Base-by-base conservation (phyloP, 2,797 vertebrate species). In the Pangasius mekongensis region DNA sequence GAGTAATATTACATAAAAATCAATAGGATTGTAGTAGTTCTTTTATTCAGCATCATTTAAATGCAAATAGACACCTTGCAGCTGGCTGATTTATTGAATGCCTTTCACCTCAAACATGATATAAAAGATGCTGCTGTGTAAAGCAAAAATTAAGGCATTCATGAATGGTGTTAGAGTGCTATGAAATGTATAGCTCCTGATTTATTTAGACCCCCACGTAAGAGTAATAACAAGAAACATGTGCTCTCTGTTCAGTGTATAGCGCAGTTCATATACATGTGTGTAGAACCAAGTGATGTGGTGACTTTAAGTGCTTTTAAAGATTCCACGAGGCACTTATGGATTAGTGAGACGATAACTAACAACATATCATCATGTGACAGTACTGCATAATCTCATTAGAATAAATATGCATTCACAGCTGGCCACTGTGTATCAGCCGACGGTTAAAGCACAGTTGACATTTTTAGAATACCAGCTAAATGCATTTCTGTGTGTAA, bases 51-150 rank as follows among this genome's bases (percentile, higher is more conserved):
- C 2, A 81, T 39, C 78, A 87, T 85, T 73, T 82, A 90, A 88
- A 87, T 82, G 88, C 90, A 89, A 89, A 88, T 77, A 3, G 54
- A 90, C 84, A 88, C 64, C 86, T 73, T 88, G 83, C 88, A 89
- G 80, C 84, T 85, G 82, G 64, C 78, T 87, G 84, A 91, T 88
- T 90, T 91, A 91, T 90, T 88, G 89, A 91, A 91, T 88, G 82
- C 74, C 87, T 91, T 85, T 89, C 89, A 90, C 86, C 89, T 88
- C 88, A 67, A 89, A 89, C 71, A 87, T 66, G 82, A 87, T 86
- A 77, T 84, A 58, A 88, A 86, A 87, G 47, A 86, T 33, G 69
- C 71, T 47, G 39, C 5, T n/a, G 13, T 64, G 80, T 56, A 24
- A 82, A 43, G 16, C 9, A 36, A 60, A 54, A 54, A 16, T 9